These are phyloP conservation scores for Erythrocercus mccallii DNA, from an alignment of 2,113 vertebrate species.

Conservation along the genomic window DNA sequence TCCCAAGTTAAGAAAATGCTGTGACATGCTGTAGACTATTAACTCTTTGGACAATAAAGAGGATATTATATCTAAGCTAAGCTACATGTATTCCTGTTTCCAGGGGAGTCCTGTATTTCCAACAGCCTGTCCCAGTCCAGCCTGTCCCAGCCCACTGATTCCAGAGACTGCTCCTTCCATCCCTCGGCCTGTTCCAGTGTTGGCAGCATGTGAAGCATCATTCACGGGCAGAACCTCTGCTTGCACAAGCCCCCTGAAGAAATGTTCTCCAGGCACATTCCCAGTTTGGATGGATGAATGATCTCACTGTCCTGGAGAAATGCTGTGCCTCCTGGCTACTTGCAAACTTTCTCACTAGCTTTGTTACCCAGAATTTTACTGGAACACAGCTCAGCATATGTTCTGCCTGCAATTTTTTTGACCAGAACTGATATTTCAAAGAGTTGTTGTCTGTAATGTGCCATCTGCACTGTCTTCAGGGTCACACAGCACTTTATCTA, in stretches of 20 bases:
- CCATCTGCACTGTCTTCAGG: neutral
- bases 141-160: accelerated
- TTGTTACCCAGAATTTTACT: neutral
- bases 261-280: neutral
- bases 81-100: neutral
- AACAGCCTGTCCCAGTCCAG: neutral
- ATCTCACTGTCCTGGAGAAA: neutral
- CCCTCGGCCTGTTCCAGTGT: neutral
- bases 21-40: neutral
- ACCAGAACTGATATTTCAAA: neutral
- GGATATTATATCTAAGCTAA: neutral
- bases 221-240: neutral
- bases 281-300: neutral
- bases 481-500: neutral
- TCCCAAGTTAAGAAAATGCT: neutral
- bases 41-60: neutral
- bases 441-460: neutral
- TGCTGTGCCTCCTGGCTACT: neutral
- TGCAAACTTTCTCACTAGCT: neutral
- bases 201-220: accelerated
- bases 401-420: neutral
- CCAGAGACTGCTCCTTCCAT: neutral
- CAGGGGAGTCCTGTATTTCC: neutral
- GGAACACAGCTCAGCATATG: neutral
- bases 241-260: neutral